Percentiles rank a stretch among this genome's conserved stretches.
These are phyloP conservation scores for Melinaea menophilus DNA, from an alignment of 2,888 invertebrate species.

Conservation along the genomic window DNA sequence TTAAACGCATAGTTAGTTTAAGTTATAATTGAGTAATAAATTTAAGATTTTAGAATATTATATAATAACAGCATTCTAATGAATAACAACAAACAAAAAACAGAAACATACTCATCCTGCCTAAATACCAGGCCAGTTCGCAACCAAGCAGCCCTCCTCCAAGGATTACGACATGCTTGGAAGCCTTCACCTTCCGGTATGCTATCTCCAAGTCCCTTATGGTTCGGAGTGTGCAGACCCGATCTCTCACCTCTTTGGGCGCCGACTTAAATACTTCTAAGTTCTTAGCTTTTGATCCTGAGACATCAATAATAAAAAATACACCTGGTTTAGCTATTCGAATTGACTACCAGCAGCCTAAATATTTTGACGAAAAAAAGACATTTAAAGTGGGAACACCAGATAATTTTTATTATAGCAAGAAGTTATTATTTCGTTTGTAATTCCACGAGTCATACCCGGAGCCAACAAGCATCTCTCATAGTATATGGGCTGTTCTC, in stretches of 20 bases:
- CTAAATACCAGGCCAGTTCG: conserved; percentile 63
- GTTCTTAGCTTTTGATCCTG: conserved; percentile 55
- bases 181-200: conserved; percentile 52
- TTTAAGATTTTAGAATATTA: background rate
- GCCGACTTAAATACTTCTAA: conserved; percentile 53
- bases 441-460: conserved; percentile 39
- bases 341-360: too few species aligned
- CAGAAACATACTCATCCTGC: conserved; percentile 51
- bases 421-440: too few species aligned
- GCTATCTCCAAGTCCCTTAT: conserved; percentile 62
- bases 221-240: conserved; percentile 49
- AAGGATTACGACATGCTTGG: conserved; percentile 55
- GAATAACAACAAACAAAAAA: background rate
- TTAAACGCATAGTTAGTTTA: too few species aligned
- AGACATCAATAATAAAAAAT: conserved; percentile 7
- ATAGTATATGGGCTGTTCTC: conserved; percentile 65
- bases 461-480: conserved; percentile 61
- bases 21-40: too few species aligned
- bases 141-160: conserved; percentile 60
- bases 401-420: too few species aligned
- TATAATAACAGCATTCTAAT: background rate
- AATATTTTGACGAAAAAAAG: background rate
- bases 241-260: conserved; percentile 54
- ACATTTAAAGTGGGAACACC: background rate
- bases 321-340: too few species aligned